phyloP scores from a whole-genome alignment of 2,888 invertebrate species.

The Digitonthophagus gazella region DNA sequence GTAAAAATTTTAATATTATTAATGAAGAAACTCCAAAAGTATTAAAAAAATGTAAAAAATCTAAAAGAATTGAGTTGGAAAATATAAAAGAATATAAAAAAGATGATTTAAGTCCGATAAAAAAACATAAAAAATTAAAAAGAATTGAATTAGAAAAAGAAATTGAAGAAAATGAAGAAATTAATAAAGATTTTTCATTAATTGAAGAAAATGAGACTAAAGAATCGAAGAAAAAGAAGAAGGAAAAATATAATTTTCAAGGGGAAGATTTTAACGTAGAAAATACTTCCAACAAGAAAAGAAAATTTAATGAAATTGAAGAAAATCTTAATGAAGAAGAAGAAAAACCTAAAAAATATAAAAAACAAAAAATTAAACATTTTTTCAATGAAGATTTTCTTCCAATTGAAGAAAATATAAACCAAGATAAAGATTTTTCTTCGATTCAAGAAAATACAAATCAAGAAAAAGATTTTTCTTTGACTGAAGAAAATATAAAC shows the following conservation, averaged over 20 bases:
- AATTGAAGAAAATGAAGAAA: constrained; percentile 7
- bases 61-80: not conserved
- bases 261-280: no score
- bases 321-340: no score
- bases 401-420: no score
- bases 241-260: not conserved
- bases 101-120: constrained; percentile 6
- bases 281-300: no score
- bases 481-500: constrained; percentile 1
- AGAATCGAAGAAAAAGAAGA: not conserved
- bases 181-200: not conserved
- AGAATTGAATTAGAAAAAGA: not conserved
- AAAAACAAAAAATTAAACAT: no score
- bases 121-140: constrained; percentile 17
- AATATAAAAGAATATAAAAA: constrained; percentile 19
- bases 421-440: no score
- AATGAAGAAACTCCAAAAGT: constrained; percentile 5
- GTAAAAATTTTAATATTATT: no score
- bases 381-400: no score
- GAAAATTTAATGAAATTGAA: no score
- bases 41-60: constrained; percentile 15
- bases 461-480: not conserved
- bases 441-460: not conserved
- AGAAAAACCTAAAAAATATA: no score
- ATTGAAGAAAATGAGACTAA: constrained; percentile 5